A percentile compares a stretch with the other conserved stretches of the same genome.
These are phyloP conservation scores for Camarhynchus parvulus DNA, from an alignment of 2,113 vertebrate genomes.

Conservation along the genomic window DNA sequence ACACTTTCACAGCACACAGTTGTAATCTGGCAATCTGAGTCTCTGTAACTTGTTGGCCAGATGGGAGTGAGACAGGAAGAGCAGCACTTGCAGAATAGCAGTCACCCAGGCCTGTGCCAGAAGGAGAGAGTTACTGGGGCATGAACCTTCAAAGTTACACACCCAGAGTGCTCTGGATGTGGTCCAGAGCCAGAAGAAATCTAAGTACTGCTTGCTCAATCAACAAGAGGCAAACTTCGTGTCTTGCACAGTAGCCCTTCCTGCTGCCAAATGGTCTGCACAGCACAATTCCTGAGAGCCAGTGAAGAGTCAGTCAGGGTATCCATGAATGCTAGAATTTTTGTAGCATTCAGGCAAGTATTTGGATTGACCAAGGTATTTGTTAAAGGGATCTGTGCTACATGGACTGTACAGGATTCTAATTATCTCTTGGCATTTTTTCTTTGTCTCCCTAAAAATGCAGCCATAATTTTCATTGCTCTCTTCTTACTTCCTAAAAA, in stretches of 20 bases:
- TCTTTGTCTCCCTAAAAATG: background rate
- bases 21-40: background rate
- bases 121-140: background rate
- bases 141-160: background rate
- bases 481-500: background rate
- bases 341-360: background rate
- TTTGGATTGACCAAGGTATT: background rate
- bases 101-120: background rate
- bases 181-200: background rate
- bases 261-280: background rate
- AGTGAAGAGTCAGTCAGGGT: background rate
- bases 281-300: too few species aligned
- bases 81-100: background rate
- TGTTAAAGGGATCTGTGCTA: background rate
- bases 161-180: background rate
- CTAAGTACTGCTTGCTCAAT: background rate
- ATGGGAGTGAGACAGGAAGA: background rate
- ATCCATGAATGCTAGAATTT: background rate
- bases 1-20: background rate
- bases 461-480: background rate
- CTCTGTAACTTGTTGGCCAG: background rate
- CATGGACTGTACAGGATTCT: fast-evolving
- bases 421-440: background rate
- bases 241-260: background rate
- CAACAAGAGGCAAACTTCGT: background rate